Base-by-base conservation (phyloP, 2,888 invertebrate genomes). In the Troilus luridus region DNA sequence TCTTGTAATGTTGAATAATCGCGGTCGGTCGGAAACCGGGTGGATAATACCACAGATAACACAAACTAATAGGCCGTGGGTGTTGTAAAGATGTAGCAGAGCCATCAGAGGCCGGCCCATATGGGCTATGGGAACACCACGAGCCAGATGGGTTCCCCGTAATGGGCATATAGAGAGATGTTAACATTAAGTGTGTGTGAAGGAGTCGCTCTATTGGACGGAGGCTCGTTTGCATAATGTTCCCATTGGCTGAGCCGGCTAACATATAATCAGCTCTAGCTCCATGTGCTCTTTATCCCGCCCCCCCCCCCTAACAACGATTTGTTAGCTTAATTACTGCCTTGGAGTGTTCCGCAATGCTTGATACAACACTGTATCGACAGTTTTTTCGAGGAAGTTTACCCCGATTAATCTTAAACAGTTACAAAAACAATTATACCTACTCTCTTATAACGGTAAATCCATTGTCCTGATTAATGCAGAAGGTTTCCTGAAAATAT, bases 111-210 rank as follows among this genome's bases (percentile, higher is more conserved):
- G 6, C 6, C 67, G 0, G 11, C 72, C 72, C 72, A 72, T 27
- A 72, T 72, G 72, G 72, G 27, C 27, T 72, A 72, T 17, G 27
- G 27, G 27, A 72, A 72, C 14, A 7, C 27, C 17, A 27, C 8
- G 0, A 27, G 72, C 72, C 72, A 72, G 72, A 72, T 72, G 72
- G 72, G 72, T 27, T 72, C 72, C 27, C 5, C 14, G n/a, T 72
- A 72, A 72, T 72, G 72, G 72, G 27, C 3, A 27, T 12, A 11
- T 56, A 56, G 85, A 56, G 85, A 56, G 54, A 56, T 56, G 56
- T 85, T 85, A 85, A 85, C 85, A 56, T 54, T 85, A 85, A 85
- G 85, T 56, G 85, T 56, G 85, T 85, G 85, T 56, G 85, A 85
- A 85, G 85, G 21, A n/a, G 85, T 56, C n/a, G 85, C 85, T 56